Conservation (phyloP, 2,888 invertebrate genomes). For the Tetheella fluctuosa region DNA sequence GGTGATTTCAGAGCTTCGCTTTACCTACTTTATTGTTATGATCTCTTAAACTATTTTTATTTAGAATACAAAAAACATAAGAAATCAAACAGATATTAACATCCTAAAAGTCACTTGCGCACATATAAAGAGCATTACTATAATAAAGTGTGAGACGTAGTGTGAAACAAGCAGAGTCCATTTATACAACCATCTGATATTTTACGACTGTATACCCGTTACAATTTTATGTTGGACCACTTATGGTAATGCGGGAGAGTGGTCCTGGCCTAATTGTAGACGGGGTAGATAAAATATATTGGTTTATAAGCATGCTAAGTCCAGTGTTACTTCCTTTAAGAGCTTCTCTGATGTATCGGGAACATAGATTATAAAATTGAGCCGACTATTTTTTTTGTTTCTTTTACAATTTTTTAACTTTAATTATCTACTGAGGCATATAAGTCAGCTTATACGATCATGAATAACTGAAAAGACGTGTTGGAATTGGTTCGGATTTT, state of each 20-base stretch:
- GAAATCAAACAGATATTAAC: neutral
- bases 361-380: slow-evolving; percentile 21
- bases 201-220: slow-evolving; percentile 45
- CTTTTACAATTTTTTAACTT: neutral
- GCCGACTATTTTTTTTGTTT: slow-evolving; percentile 5
- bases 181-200: slow-evolving; percentile 31
- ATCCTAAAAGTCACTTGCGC: neutral
- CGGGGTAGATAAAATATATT: slow-evolving; percentile 50
- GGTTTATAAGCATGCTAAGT: slow-evolving; percentile 52
- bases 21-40: too few species aligned
- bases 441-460: neutral
- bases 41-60: neutral
- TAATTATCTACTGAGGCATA: too few species aligned
- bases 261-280: slow-evolving; percentile 47
- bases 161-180: slow-evolving; percentile 27
- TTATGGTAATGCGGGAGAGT: slow-evolving; percentile 58
- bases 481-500: too few species aligned
- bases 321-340: slow-evolving; percentile 32
- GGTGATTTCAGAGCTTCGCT: too few species aligned
- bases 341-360: slow-evolving; percentile 19
- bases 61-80: neutral
- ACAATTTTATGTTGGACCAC: slow-evolving; percentile 58
- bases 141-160: slow-evolving; percentile 22
- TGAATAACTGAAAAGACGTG: neutral
- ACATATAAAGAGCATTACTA: neutral